Base-by-base conservation (phyloP, 2,888 invertebrate species). In the Pachycephus smyrnensis region DNA sequence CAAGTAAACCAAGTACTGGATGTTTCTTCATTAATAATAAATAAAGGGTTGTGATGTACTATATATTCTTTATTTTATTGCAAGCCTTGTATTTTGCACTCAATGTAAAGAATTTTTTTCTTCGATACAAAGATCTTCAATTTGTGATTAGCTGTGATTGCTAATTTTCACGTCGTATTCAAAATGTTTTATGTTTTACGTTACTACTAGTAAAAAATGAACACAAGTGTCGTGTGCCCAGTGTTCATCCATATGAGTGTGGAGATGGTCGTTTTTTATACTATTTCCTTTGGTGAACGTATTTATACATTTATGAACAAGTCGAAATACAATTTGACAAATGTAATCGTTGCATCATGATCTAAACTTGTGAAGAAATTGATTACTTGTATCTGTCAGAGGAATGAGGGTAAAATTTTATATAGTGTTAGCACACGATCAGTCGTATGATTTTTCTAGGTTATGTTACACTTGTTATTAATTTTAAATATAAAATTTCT, bases 401-500 rank as follows among this genome's bases (percentile, higher is more conserved):
- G 55, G 9, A 55, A 55, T 55, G 23, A 6, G 55, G 23, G 2
- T 23, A 23, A 1, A 23, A 55, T 9, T 55, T 55, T 55, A 55
- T 23, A 23, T 23, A 55, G 2, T 9, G 9, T 55, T 23, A 55
- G 9, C 55, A 23, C 15, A 55, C 23, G 55, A 55, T 55, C 23
- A 55, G 9, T 55, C 35, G 33, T 69, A 55, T 71, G 69, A 79
- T 12, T 73, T 75, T 55, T 36, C 68, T 37, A 75, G 76, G 77
- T 82, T 82, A 78, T 80, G 76, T 74, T 77, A 37, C 79, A 80
- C 77, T 81, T 82, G 76, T 77, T 74, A 36, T 31, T 23, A 55
- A 55, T 69, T 68, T 33, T 69, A 73, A 71, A 78, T 75, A 77
- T 80, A 77, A 71, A n/a, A 23, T 9, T 71, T 79, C 12, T 75